Evolutionary conservation across 2,113 vertebrate genomes (phyloP), one percentile per base, ranked within the genome.

Genomic region (Paralichthys olivaceus): DNA sequence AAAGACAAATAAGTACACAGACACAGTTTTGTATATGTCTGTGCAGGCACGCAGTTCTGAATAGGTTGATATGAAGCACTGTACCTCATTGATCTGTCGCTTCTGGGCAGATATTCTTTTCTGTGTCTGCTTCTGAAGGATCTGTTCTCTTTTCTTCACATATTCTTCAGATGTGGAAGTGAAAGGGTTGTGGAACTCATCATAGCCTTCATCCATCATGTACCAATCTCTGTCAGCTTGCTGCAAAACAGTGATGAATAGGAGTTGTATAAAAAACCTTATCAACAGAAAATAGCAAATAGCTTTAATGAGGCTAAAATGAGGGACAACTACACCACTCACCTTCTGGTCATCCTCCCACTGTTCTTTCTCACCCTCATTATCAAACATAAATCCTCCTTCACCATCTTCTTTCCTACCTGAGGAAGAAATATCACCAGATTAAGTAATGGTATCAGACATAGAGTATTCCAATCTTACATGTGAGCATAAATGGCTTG

Each of bases 171-270:
- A 99, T 1, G 96, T 98, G 58, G 96, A 95, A 7, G 96, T 96
- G 90, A 99, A 86, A 1, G 97, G 96, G 67, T 99, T 99, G 92
- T 98, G 97, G 88, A 97, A 99, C 91, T 99, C 98, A 0, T 99
- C 97, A 0, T 95, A 99, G 14, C 98, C 97, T 83, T 99, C 97
- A 0, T 99, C 98, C 97, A 99, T 99, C 97, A 98, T 99, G 92
- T 99, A 99, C 98, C 98, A 99, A 56, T 99, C 97, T 81, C 97
- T 93, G 91, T 99, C 98, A 0, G 97, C 97, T 99, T 99, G 98
- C 98, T 99, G 87, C 17, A 66, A 20, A 77, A 67, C 26, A 49
- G 23, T n/a, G 17, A 63, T 9, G 81, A 70, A n/a, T 29, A 0
- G 67, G 7, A 59, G 23, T 66, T 14, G 40, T 61, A 0, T 29